Conservation (phyloP, 1,140 invertebrate species). For the Rhyzopertha dominica region DNA sequence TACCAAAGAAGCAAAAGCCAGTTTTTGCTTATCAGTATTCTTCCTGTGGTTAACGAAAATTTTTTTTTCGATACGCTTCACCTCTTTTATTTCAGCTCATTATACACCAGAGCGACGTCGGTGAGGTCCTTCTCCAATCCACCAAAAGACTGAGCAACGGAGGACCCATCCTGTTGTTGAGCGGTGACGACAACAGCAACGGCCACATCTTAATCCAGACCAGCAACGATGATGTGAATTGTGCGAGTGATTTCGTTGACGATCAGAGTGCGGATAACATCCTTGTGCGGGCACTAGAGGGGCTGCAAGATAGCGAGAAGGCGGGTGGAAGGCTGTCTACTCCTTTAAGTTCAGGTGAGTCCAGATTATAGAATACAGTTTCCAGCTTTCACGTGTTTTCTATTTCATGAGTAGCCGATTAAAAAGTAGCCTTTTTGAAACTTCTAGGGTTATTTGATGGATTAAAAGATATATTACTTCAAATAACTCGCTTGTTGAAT, state of each 20-base stretch:
- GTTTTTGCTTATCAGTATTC: too few relatives aligned
- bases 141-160: constrained; percentile 39
- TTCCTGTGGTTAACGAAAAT: too few relatives aligned
- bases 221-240: constrained; percentile 19
- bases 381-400: too few relatives aligned
- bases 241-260: constrained; percentile 19
- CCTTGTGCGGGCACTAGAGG: constrained; percentile 32
- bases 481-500: too few relatives aligned
- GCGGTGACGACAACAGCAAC: constrained; percentile 37
- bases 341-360: constrained; percentile 39
- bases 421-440: too few relatives aligned
- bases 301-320: constrained; percentile 29
- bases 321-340: constrained; percentile 26
- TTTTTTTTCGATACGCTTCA: too few relatives aligned
- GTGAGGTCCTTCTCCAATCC: constrained; percentile 39
- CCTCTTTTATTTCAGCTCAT: too few relatives aligned
- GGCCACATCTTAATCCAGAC: constrained; percentile 42
- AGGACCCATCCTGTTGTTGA: constrained; percentile 40
- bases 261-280: constrained; percentile 25
- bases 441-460: too few relatives aligned
- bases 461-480: too few relatives aligned
- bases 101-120: constrained; percentile 39
- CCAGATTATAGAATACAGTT: too few relatives aligned
- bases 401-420: too few relatives aligned
- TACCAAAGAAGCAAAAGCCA: too few relatives aligned